Percentiles rank a stretch among this genome's conserved stretches.
Conservation (phyloP, 2,113 vertebrate species). For the Platysteira castanea region DNA sequence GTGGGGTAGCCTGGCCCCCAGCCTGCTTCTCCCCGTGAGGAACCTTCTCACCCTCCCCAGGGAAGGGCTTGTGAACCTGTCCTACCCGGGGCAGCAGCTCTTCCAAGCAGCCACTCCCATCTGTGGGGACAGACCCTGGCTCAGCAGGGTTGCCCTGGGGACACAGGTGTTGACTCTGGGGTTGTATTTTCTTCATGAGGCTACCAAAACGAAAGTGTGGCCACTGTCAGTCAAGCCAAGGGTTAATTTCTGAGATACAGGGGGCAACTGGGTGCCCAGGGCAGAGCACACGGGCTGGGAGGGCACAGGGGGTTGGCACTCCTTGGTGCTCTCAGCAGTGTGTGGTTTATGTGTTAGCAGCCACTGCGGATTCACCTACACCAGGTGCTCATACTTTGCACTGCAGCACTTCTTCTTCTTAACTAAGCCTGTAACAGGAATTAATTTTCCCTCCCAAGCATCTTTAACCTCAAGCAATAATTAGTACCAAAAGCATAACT, state of each 20-base stretch:
- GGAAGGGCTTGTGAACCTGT: background rate
- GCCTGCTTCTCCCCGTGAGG: background rate
- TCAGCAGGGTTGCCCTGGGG: background rate
- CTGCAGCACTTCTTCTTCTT: background rate
- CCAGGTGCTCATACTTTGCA: background rate
- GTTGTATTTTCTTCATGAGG: background rate
- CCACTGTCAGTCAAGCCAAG: background rate
- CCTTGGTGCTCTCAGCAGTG: rapidly evolving
- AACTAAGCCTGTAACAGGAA: background rate
- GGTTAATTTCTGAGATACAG: background rate
- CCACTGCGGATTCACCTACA: background rate
- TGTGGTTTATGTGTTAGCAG: background rate
- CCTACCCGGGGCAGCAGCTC: background rate
- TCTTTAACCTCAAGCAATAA: background rate
- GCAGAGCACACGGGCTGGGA: background rate
- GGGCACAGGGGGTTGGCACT: rapidly evolving
- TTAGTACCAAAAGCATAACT: background rate
- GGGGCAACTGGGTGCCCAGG: background rate
- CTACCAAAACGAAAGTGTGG: background rate
- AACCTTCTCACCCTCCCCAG: background rate
- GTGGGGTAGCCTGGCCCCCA: background rate
- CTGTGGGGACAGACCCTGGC: rapidly evolving
- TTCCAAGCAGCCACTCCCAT: background rate
- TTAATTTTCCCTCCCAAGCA: background rate
- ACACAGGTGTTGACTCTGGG: background rate